Conservation (phyloP, 2,888 invertebrate species). For the Vannuccia rotundouncinata region DNA sequence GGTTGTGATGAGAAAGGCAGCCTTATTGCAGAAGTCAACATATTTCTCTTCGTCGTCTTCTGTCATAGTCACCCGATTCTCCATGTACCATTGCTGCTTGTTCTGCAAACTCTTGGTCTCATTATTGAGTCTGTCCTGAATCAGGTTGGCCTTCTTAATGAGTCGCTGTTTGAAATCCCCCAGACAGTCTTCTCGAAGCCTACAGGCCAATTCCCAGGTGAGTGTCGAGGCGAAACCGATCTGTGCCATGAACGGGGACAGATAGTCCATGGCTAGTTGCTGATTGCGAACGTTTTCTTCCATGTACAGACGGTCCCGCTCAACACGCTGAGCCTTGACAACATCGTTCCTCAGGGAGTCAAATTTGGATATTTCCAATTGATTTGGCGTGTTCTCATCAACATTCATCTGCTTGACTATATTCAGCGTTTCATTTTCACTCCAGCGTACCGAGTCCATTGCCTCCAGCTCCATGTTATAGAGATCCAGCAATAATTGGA, state of each 20-base stretch:
- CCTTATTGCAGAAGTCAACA: slow-evolving; percentile 27
- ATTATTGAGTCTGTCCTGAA: slow-evolving; percentile 29
- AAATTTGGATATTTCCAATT: slow-evolving; percentile 54
- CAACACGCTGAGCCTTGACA: slow-evolving; percentile 52
- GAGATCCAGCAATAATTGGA: background rate
- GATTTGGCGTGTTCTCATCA: background rate
- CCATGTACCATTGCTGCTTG: slow-evolving; percentile 34
- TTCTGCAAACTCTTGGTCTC: slow-evolving; percentile 30
- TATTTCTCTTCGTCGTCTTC: slow-evolving; percentile 38
- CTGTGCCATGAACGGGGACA: slow-evolving; percentile 56
- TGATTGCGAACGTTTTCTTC: slow-evolving; percentile 54
- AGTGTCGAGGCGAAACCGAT: slow-evolving; percentile 53
- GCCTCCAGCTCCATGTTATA: background rate
- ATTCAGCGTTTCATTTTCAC: slow-evolving; percentile 27
- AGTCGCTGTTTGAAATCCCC: slow-evolving; percentile 46
- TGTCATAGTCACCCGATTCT: slow-evolving; percentile 34
- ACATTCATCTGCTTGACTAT: slow-evolving; percentile 12
- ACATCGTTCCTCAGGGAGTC: slow-evolving; percentile 56
- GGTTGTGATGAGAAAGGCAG: slow-evolving; percentile 22
- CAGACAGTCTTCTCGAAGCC: slow-evolving; percentile 53
- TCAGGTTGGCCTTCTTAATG: slow-evolving; percentile 32
- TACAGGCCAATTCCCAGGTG: slow-evolving; percentile 47
- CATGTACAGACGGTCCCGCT: slow-evolving; percentile 43
- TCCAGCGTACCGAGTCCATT: slow-evolving; percentile 28
- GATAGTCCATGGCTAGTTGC: slow-evolving; percentile 56